Conservation (phyloP, 2,888 invertebrate genomes). For the Labia minor region DNA sequence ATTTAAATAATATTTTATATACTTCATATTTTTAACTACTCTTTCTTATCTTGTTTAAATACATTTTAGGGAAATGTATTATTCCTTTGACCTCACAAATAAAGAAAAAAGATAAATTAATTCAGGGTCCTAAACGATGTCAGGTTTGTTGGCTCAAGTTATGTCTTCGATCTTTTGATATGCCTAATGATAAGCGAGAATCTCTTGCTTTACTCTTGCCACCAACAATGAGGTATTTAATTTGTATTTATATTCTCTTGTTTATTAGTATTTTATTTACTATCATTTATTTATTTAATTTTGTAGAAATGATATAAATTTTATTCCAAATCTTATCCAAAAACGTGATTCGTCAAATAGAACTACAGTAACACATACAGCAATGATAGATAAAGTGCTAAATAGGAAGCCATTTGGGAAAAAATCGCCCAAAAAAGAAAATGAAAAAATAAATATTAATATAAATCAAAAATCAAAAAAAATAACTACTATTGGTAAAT, state of each 20-base stretch:
- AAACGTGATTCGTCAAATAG: not conserved
- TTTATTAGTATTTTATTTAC: not conserved
- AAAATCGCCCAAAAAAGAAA: not conserved
- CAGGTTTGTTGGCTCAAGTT: constrained; percentile 80
- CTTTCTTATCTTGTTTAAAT: too few species aligned
- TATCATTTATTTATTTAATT: not conserved
- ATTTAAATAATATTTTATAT: too few species aligned
- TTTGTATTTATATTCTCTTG: constrained; percentile 25
- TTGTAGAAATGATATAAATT: not conserved
- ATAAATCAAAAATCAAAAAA: not conserved
- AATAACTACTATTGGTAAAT: not conserved
- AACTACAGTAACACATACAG: not conserved
- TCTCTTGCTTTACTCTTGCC: constrained; percentile 60
- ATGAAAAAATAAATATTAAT: not conserved
- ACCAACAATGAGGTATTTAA: constrained; percentile 44
- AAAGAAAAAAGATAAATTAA: constrained; percentile 47
- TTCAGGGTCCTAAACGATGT: constrained; percentile 41
- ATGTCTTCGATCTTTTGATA: constrained; percentile 68
- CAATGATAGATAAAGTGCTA: not conserved
- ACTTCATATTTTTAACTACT: too few species aligned
- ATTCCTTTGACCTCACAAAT: constrained; percentile 62
- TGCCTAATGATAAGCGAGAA: constrained; percentile 56
- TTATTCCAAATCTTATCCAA: not conserved
- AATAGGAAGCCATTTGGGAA: not conserved
- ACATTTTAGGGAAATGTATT: constrained; percentile 42